A percentile compares a stretch with the other conserved stretches of the same genome.
Evolutionary conservation across 2,113 vertebrate genomes (phyloP).

Genomic region (Notothenia coriiceps): DNA sequence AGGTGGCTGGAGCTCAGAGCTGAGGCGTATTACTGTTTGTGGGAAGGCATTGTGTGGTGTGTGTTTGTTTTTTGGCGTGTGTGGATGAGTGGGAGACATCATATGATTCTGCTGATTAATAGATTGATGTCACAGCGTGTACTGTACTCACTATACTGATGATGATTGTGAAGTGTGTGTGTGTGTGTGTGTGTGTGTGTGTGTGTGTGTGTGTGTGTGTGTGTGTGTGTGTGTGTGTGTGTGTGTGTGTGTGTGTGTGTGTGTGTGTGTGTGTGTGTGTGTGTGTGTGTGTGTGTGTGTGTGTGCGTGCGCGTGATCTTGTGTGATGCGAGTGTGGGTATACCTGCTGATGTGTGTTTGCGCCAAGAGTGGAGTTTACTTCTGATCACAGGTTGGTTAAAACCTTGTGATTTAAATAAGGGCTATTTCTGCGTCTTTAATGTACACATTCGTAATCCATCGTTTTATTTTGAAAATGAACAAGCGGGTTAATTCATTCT

Average conservation of each 20-base stretch:
- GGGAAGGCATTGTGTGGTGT: conserved; percentile 33
- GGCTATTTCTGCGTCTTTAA: conserved; percentile 73
- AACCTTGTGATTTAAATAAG: conserved; percentile 81
- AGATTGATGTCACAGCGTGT: conserved; percentile 33
- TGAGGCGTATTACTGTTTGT: conserved; percentile 27
- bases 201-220: conserved; percentile 11
- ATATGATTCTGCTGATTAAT: conserved; percentile 49
- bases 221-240: conserved; percentile 8
- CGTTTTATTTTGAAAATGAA: background rate
- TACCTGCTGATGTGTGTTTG: conserved; percentile 45
- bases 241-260: background rate
- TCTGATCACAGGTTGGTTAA: conserved; percentile 75
- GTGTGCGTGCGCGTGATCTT: conserved; percentile 11
- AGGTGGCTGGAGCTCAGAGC: conserved; percentile 74
- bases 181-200: conserved; percentile 1
- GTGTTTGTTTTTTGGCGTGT: conserved; percentile 1
- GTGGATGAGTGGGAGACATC: conserved; percentile 30
- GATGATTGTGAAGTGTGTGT: conserved; percentile 24
- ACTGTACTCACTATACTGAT: conserved; percentile 29
- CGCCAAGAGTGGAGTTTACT: conserved; percentile 79
- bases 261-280: too few species aligned
- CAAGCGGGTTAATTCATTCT: background rate
- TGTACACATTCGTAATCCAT: conserved; percentile 14
- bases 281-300: background rate
- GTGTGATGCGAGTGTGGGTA: background rate